A percentile compares a stretch with the other conserved stretches of the same genome.
These are phyloP conservation scores for Sminthurides aquaticus DNA, from an alignment of 2,888 invertebrate species.

Conservation along the genomic window DNA sequence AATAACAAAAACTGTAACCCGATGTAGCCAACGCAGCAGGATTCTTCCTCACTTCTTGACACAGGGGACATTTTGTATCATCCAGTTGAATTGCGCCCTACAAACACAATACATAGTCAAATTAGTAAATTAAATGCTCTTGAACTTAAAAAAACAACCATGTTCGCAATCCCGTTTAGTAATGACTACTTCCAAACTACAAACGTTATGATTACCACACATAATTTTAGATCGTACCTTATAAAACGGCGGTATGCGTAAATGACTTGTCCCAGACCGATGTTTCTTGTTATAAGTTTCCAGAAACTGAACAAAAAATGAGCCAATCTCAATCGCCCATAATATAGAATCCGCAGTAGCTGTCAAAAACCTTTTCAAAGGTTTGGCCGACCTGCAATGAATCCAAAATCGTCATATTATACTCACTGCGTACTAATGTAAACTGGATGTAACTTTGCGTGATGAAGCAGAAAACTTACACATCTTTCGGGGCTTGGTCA, in stretches of 20 bases:
- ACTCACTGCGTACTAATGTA: not conserved
- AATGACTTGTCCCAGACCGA: conserved; percentile 17
- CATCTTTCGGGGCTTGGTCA: not conserved
- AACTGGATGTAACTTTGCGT: not conserved
- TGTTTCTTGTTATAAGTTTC: conserved; percentile 29
- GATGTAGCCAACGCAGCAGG: conserved; percentile 34
- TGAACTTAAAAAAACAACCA: no score
- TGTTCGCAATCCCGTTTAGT: no score
- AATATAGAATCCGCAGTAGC: conserved; percentile 10
- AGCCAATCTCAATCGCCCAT: conserved; percentile 31
- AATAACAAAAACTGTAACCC: conserved; percentile 37
- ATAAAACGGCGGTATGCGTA: conserved; percentile 23
- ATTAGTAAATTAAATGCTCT: no score
- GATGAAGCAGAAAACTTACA: no score
- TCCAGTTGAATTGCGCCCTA: conserved; percentile 21
- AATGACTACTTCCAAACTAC: no score
- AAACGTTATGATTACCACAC: no score
- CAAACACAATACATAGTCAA: conserved; percentile 16
- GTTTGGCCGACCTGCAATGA: conserved; percentile 5
- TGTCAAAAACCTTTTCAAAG: conserved; percentile 14
- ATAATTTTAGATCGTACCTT: not conserved
- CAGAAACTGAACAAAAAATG: conserved; percentile 38
- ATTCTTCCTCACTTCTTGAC: conserved; percentile 29
- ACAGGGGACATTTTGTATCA: conserved; percentile 33
- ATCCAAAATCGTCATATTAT: no score